Conservation (phyloP, 2,888 invertebrate species). For the Escarpia spicata region DNA sequence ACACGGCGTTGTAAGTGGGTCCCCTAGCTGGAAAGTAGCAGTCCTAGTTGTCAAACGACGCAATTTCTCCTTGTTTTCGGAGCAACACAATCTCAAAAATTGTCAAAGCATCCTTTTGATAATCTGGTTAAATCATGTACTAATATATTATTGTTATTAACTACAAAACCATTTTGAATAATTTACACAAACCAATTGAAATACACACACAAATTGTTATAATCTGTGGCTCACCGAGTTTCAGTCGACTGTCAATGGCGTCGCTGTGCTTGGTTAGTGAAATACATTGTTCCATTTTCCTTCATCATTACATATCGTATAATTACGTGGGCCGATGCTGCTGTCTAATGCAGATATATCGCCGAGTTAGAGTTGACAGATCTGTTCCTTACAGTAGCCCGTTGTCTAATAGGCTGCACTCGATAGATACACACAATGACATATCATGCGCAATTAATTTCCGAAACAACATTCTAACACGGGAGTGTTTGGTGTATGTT, state of each 20-base stretch:
- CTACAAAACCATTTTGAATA: no score
- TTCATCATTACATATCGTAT: background rate
- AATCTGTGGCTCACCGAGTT: background rate
- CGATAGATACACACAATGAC: background rate
- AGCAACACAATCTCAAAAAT: no score
- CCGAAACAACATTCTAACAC: background rate
- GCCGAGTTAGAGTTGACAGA: background rate
- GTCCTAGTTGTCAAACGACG: no score
- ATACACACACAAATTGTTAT: background rate
- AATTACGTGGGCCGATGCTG: background rate
- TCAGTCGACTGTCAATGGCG: slow-evolving; percentile 20
- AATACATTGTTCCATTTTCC: slow-evolving; percentile 8
- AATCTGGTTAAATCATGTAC: no score
- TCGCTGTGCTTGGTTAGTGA: slow-evolving; percentile 27
- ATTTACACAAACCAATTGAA: background rate
- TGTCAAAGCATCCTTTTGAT: no score
- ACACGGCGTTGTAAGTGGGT: no score
- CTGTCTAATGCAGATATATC: background rate
- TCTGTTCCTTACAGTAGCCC: background rate
- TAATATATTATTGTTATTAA: no score
- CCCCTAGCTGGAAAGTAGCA: no score
- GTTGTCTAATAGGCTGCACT: background rate
- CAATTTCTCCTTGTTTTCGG: no score
- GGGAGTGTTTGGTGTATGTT: no score
- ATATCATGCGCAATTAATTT: background rate